A percentile compares a stretch with the other conserved stretches of the same genome.
These are phyloP conservation scores for Aporophyla nigra DNA, from an alignment of 2,888 invertebrate species.

Conservation along the genomic window DNA sequence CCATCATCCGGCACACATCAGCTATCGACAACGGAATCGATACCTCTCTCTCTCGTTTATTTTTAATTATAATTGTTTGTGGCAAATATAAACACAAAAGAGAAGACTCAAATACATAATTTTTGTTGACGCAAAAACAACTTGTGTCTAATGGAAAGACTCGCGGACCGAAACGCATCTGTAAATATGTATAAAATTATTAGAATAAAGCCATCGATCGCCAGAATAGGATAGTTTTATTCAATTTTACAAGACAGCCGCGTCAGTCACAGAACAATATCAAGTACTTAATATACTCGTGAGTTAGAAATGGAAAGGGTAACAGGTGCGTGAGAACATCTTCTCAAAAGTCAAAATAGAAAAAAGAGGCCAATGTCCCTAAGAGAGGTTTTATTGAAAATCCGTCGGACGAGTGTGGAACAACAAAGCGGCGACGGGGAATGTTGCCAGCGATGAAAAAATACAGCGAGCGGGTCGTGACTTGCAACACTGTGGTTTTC, in stretches of 20 bases:
- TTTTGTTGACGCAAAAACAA: background rate
- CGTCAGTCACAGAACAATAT: slow-evolving; percentile 51
- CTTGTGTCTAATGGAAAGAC: background rate
- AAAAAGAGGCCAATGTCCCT: slow-evolving; percentile 83
- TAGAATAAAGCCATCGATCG: background rate
- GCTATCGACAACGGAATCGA: slow-evolving; percentile 69
- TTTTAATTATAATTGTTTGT: slow-evolving; percentile 56
- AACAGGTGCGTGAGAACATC: slow-evolving; percentile 89
- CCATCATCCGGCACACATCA: slow-evolving; percentile 40
- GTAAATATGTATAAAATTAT: background rate
- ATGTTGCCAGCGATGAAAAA: slow-evolving; percentile 83
- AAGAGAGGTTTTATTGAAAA: slow-evolving; percentile 88
- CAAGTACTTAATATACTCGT: slow-evolving; percentile 56
- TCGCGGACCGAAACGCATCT: background rate
- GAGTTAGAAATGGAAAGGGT: slow-evolving; percentile 65
- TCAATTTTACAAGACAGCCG: slow-evolving; percentile 27
- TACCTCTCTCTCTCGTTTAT: slow-evolving; percentile 62
- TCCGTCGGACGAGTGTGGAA: slow-evolving; percentile 81
- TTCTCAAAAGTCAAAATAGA: slow-evolving; percentile 73
- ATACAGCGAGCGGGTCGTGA: slow-evolving; percentile 80
- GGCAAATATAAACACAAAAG: background rate
- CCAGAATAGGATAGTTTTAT: slow-evolving; percentile 20
- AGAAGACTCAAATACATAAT: background rate
- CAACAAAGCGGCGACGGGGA: slow-evolving; percentile 85
- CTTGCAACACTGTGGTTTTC: slow-evolving; percentile 89